A percentile compares a stretch with the other conserved stretches of the same genome.
Evolutionary conservation across 2,797 vertebrate genomes (phyloP).

Genomic region (Melanotaenia parkinsoni): DNA sequence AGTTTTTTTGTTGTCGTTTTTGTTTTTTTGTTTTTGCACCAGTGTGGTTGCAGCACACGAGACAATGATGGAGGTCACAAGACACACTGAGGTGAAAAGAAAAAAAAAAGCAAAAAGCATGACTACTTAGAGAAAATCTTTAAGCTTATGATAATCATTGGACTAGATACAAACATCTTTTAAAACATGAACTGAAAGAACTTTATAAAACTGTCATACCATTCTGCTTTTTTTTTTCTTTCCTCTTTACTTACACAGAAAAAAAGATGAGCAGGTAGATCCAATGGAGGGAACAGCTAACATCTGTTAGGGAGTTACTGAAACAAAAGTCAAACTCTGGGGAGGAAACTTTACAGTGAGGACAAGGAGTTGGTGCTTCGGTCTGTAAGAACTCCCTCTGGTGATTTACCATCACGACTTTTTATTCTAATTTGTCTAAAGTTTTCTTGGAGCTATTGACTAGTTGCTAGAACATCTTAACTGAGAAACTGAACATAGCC

Average conservation of each 20-base stretch:
- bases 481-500: constrained; percentile 29
- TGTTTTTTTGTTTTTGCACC: constrained; percentile 18
- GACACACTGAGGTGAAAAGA: constrained; percentile 33
- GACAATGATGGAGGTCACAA: constrained; percentile 30
- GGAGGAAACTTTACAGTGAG: constrained; percentile 33
- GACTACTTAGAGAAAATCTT: constrained; percentile 15
- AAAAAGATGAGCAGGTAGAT: constrained; percentile 21
- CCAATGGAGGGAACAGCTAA: constrained; percentile 35
- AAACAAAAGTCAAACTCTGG: constrained; percentile 25
- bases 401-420: constrained; percentile 8
- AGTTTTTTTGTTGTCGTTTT: constrained; percentile 12
- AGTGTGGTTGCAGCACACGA: constrained; percentile 24
- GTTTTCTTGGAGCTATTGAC: constrained; percentile 19
- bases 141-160: background rate
- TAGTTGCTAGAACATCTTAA: constrained; percentile 47
- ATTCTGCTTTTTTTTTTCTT: constrained; percentile 44
- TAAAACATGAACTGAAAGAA: constrained; percentile 61
- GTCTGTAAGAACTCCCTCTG: constrained; percentile 14
- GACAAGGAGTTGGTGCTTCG: constrained; percentile 43
- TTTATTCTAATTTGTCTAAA: constrained; percentile 22
- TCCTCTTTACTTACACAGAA: constrained; percentile 32
- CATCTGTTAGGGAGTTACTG: constrained; percentile 1
- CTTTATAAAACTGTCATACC: constrained; percentile 45
- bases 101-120: constrained; percentile 40
- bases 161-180: constrained; percentile 64